Evolutionary conservation across 2,113 vertebrate species (phyloP).

Genomic region (Brachionichthys hirsutus): DNA sequence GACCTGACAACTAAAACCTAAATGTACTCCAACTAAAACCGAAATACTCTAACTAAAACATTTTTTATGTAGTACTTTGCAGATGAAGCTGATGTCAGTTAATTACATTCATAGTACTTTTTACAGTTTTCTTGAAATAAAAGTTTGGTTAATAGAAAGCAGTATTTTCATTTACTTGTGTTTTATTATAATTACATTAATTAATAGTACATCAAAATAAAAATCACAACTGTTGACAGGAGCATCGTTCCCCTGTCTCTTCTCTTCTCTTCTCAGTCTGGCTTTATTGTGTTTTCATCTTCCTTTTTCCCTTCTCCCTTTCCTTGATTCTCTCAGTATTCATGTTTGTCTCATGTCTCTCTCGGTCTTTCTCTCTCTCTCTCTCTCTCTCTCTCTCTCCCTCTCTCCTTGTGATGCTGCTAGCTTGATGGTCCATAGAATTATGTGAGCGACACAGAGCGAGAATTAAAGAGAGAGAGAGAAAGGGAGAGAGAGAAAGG

Average conservation of each 20-base stretch:
- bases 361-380: not conserved
- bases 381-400: not conserved
- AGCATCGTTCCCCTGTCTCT: not conserved
- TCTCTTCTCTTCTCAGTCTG: not conserved
- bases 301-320: not conserved
- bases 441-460: conserved; percentile 1
- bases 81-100: too few species aligned
- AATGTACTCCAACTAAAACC: too few species aligned
- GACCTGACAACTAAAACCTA: conserved; percentile 19
- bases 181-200: too few species aligned
- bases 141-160: too few species aligned
- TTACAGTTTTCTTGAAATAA: too few species aligned
- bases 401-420: conserved; percentile 6
- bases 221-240: too few species aligned
- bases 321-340: not conserved
- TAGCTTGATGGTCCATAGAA: conserved; percentile 39
- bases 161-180: too few species aligned
- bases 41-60: too few species aligned
- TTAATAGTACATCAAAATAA: too few species aligned
- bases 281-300: not conserved
- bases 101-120: too few species aligned
- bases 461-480: not conserved
- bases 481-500: not conserved
- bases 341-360: not conserved
- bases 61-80: too few species aligned